Conservation (phyloP, 2,113 vertebrate genomes). For the Atlantisia rogersi region DNA sequence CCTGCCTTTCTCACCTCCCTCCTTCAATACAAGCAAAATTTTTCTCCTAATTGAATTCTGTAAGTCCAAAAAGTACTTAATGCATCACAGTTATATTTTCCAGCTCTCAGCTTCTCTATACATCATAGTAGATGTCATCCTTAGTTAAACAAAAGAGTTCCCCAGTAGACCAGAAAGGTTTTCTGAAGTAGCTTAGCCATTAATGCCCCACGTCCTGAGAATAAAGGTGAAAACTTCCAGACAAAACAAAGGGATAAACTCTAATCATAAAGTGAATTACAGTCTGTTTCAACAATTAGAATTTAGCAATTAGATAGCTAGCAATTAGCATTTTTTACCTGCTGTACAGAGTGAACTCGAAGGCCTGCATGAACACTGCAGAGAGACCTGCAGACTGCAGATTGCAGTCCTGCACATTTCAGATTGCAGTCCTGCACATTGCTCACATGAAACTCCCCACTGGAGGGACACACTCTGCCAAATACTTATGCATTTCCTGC, state of each 20-base stretch:
- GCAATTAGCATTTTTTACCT: neutral
- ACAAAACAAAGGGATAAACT: neutral
- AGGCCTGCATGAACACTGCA: neutral
- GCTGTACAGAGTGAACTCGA: neutral
- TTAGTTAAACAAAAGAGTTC: neutral
- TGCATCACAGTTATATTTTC: neutral
- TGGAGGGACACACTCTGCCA: rapidly evolving
- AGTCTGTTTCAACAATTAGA: neutral
- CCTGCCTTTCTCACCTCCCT: neutral
- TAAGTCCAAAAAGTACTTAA: neutral
- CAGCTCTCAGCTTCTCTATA: neutral
- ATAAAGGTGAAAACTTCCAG: neutral
- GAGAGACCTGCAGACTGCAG: too few species aligned
- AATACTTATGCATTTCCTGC: neutral
- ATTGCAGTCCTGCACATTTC: too few species aligned
- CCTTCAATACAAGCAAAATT: neutral
- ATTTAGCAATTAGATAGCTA: too few species aligned
- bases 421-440: too few species aligned
- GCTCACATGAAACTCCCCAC: neutral
- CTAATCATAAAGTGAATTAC: neutral
- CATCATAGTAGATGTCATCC: neutral
- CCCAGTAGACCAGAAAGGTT: neutral
- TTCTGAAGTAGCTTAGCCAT: neutral
- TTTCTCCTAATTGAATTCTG: neutral
- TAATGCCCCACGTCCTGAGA: neutral